Percentiles rank a stretch among this genome's conserved stretches.
Evolutionary conservation across 2,113 vertebrate species (phyloP).

Genomic region (Clinocottus analis): DNA sequence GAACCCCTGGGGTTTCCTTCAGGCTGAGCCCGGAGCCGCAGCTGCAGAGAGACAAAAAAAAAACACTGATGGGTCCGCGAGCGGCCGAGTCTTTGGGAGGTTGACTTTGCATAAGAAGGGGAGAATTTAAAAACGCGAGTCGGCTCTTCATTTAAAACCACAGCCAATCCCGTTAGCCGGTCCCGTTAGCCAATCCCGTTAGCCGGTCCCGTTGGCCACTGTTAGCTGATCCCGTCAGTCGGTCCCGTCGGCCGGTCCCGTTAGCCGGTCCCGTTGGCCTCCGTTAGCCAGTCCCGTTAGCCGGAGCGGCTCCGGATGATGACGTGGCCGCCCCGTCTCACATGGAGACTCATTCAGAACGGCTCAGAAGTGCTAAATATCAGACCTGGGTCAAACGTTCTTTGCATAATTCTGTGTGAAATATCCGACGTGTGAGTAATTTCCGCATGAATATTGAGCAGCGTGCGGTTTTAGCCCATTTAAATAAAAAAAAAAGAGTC

Average conservation of each 20-base stretch:
- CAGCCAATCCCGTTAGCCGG: constrained; percentile 8
- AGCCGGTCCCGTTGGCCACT: constrained; percentile 13
- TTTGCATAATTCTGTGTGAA: neutral
- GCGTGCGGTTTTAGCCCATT: neutral
- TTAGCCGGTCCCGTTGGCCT: constrained; percentile 12
- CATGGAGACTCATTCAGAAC: neutral
- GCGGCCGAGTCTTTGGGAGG: neutral
- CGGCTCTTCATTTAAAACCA: neutral
- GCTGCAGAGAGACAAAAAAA: neutral
- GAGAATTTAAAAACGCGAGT: neutral
- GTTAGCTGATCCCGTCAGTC: constrained; percentile 12
- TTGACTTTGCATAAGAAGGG: no score
- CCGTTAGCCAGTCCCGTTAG: no score
- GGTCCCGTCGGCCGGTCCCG: constrained; percentile 17
- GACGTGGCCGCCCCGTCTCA: neutral
- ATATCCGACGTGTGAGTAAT: neutral
- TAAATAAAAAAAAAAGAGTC: neutral
- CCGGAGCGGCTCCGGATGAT: neutral
- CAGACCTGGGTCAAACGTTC: neutral
- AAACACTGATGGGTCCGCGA: neutral
- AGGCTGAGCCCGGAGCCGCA: neutral
- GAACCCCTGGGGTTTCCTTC: neutral
- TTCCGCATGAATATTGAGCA: neutral
- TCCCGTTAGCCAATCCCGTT: constrained; percentile 27
- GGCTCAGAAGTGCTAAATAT: constrained; percentile 10